phyloP scores from a whole-genome alignment of 2,113 vertebrate species.

The Chloropsis cyanopogon region DNA sequence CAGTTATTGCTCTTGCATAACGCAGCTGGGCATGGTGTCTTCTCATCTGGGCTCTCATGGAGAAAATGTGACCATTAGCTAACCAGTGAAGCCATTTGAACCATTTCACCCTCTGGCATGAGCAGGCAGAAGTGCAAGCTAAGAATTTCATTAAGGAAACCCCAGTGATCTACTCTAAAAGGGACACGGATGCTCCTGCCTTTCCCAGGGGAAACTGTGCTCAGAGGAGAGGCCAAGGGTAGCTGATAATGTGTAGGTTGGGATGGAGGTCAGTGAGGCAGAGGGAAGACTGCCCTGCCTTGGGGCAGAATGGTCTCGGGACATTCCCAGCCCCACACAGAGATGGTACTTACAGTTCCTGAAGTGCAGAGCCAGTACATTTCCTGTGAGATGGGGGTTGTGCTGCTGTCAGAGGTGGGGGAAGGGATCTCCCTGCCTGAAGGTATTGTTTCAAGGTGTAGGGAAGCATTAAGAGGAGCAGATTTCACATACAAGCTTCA shows the following conservation, averaged over 20 bases:
- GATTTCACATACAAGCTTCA: not conserved
- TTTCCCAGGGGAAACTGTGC: not conserved
- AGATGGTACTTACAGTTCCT: not conserved
- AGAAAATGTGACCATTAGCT: constrained; percentile 31
- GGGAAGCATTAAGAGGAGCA: not conserved
- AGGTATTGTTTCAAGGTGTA: not conserved
- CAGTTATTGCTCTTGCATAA: constrained; percentile 54
- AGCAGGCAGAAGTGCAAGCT: not conserved
- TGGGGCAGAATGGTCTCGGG: not conserved
- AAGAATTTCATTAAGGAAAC: not conserved
- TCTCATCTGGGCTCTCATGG: constrained; percentile 16
- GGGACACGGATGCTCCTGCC: not conserved
- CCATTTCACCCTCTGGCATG: not conserved
- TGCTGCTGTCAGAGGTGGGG: not conserved
- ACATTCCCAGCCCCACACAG: rapidly evolving
- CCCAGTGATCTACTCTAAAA: not conserved
- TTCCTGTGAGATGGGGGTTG: not conserved
- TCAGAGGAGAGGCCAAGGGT: not conserved
- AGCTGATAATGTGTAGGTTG: not conserved
- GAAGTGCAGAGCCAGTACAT: not conserved
- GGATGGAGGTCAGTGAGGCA: not conserved
- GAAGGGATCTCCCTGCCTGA: not conserved
- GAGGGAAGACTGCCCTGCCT: not conserved
- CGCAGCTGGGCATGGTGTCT: not conserved
- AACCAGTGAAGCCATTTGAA: not conserved